Evolutionary conservation across 2,113 vertebrate species (phyloP).

Genomic region (Varanus salvator): DNA sequence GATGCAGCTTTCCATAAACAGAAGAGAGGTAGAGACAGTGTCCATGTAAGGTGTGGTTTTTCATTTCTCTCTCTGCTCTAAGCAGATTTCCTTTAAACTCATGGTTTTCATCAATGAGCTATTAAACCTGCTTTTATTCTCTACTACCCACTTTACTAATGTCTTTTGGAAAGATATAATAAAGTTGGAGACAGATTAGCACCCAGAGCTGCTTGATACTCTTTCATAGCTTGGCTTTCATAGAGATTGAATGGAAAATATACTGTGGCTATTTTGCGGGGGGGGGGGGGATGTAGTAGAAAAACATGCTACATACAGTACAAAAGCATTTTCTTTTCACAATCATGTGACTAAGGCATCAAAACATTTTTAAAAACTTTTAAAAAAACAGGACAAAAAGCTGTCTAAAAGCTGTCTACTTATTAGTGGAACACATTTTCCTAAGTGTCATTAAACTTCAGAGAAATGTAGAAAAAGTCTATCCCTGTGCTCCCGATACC

Average conservation of each 20-base stretch:
- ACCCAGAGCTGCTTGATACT: background rate
- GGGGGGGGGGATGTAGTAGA: background rate
- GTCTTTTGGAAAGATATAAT: background rate
- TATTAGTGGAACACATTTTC: background rate
- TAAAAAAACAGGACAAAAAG: background rate
- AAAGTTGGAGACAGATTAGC: background rate
- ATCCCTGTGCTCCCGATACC: background rate
- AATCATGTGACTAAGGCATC: background rate
- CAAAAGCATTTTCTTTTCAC: background rate
- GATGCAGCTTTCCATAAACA: background rate
- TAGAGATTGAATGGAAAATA: background rate
- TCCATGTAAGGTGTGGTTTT: background rate
- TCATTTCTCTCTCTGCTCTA: background rate
- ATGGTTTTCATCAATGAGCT: slow-evolving; percentile 20
- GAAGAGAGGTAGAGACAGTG: background rate
- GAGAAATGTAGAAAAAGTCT: background rate
- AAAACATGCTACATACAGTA: background rate
- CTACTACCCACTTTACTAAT: background rate
- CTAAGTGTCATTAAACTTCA: background rate
- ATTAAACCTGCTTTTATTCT: background rate
- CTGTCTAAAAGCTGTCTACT: background rate
- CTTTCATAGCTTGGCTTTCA: background rate
- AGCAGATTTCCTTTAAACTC: background rate
- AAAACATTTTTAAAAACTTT: background rate
- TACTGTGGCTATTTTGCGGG: background rate